Percentiles rank a stretch among this genome's conserved stretches.
Conservation (phyloP, 2,797 vertebrate genomes). For the Telmatherina bonti region DNA sequence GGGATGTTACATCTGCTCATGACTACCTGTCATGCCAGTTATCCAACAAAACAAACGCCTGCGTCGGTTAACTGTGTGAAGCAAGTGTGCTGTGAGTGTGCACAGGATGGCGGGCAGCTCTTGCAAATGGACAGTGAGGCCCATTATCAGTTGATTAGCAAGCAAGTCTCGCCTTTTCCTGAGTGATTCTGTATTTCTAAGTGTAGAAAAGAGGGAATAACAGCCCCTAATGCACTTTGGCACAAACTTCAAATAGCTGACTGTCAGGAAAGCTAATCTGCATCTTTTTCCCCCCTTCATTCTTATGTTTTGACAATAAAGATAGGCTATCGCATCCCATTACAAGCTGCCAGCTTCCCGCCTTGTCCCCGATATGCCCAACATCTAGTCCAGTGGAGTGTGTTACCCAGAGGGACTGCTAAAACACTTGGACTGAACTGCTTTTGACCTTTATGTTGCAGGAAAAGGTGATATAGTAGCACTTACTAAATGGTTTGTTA, state of each 20-base stretch:
- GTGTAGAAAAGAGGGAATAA: slow-evolving; percentile 76
- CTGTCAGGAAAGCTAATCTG: slow-evolving; percentile 86
- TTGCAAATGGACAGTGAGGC: slow-evolving; percentile 69
- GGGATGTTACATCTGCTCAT: background rate
- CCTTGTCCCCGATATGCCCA: slow-evolving; percentile 74
- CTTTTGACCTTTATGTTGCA: slow-evolving; percentile 40
- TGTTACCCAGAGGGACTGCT: slow-evolving; percentile 57
- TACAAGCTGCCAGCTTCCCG: slow-evolving; percentile 79
- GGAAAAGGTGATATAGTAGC: slow-evolving; percentile 21
- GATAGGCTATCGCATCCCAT: slow-evolving; percentile 85
- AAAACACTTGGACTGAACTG: slow-evolving; percentile 64
- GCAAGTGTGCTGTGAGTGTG: slow-evolving; percentile 81
- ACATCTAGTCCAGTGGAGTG: slow-evolving; percentile 60
- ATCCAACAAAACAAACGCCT: slow-evolving; percentile 31
- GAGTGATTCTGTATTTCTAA: slow-evolving; percentile 73
- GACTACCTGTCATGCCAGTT: background rate
- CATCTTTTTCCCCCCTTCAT: slow-evolving; percentile 79
- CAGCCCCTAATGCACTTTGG: slow-evolving; percentile 85
- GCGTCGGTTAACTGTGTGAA: slow-evolving; percentile 70
- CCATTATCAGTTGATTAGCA: slow-evolving; percentile 87
- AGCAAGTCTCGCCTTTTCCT: slow-evolving; percentile 88
- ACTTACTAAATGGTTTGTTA: slow-evolving; percentile 15
- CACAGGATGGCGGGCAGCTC: slow-evolving; percentile 69
- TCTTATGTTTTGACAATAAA: slow-evolving; percentile 89
- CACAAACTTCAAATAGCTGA: slow-evolving; percentile 82